These are phyloP conservation scores for Metallyticus violacea DNA, from an alignment of 2,888 invertebrate genomes.

Conservation along the genomic window DNA sequence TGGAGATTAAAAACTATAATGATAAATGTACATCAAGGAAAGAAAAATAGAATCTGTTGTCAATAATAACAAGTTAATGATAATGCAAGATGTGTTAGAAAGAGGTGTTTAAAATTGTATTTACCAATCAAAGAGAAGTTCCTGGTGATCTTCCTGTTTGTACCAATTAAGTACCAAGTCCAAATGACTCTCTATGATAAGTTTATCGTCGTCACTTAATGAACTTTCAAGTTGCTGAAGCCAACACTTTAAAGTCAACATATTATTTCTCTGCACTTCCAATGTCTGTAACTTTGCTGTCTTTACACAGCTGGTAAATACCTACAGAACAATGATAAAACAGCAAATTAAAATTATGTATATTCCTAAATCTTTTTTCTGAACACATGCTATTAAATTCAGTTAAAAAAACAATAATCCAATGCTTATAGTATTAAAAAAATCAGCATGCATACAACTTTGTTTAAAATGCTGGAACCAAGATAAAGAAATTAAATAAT, in stretches of 20 bases:
- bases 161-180: background rate
- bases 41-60: too few relatives aligned
- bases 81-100: too few relatives aligned
- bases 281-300: background rate
- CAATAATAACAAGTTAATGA: too few relatives aligned
- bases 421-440: too few relatives aligned
- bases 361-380: too few relatives aligned
- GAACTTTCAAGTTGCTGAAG: background rate
- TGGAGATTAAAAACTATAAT: too few relatives aligned
- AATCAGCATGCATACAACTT: too few relatives aligned
- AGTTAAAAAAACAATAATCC: too few relatives aligned
- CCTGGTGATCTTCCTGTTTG: background rate
- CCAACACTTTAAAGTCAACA: background rate
- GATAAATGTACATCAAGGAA: too few relatives aligned
- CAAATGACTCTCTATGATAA: background rate
- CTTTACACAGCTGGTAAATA: background rate
- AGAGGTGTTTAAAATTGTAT: background rate
- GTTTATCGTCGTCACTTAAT: background rate
- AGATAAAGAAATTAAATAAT: too few relatives aligned
- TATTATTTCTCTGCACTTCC: background rate
- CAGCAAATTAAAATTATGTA: background rate
- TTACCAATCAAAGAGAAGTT: conserved; percentile 12
- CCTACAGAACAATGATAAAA: background rate
- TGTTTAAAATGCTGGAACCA: too few relatives aligned
- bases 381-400: too few relatives aligned